Conservation (phyloP, 2,888 invertebrate species). For the Calephelis perditalis region DNA sequence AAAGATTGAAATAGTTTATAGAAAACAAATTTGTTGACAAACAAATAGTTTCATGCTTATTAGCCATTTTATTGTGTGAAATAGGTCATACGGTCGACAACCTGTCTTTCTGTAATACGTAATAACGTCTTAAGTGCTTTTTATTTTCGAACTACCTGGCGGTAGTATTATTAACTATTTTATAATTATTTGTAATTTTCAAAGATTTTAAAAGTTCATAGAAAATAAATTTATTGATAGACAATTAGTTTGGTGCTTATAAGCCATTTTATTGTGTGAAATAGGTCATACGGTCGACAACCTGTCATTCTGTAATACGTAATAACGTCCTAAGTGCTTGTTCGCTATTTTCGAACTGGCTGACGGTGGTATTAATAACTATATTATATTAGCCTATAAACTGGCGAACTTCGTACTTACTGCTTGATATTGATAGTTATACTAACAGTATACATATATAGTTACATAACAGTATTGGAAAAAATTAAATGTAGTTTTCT, state of each 20-base stretch:
- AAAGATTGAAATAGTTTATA: no score
- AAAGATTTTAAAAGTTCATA: no score
- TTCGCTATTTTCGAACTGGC: slow-evolving; percentile 22
- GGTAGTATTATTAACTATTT: background rate
- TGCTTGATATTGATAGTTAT: no score
- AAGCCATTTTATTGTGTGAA: slow-evolving; percentile 46
- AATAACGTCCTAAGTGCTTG: slow-evolving; percentile 33
- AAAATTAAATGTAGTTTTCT: no score
- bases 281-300: slow-evolving; percentile 62
- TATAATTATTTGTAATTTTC: no score
- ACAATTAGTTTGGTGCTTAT: slow-evolving; percentile 43
- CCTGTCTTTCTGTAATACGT: slow-evolving; percentile 41
- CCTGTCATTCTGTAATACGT: slow-evolving; percentile 41
- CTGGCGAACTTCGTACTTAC: no score
- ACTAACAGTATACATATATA: no score
- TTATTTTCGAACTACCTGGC: slow-evolving; percentile 21
- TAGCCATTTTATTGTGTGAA: slow-evolving; percentile 46
- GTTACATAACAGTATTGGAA: no score
- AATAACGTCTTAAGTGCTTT: slow-evolving; percentile 33
- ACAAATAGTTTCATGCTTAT: slow-evolving; percentile 43
- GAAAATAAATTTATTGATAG: background rate
- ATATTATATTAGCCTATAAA: no score
- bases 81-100: slow-evolving; percentile 62
- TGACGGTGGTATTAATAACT: slow-evolving; percentile 6
- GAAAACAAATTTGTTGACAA: background rate